These are phyloP conservation scores for Ptychobarbus kaznakovi DNA, from an alignment of 2,797 vertebrate genomes.

Conservation along the genomic window DNA sequence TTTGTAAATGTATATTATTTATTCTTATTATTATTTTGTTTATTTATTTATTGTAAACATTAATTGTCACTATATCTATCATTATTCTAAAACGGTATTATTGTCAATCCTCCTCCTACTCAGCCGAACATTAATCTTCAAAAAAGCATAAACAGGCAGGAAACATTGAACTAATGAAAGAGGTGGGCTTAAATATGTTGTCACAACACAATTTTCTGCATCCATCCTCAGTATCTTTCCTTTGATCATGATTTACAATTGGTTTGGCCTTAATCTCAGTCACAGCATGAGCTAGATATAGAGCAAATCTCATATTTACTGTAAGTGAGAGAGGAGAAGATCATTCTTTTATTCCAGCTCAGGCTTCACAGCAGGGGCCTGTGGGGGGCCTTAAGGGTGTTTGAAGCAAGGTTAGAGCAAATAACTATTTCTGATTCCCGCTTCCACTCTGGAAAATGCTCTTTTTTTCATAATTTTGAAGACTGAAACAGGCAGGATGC, in stretches of 20 bases:
- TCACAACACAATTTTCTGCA: background rate
- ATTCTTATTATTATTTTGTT: background rate
- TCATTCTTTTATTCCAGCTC: constrained; percentile 16
- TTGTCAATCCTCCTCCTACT: background rate
- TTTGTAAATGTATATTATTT: too few species aligned
- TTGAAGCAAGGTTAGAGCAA: constrained; percentile 29
- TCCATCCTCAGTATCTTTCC: constrained; percentile 16
- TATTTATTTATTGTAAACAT: background rate
- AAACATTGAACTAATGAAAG: background rate
- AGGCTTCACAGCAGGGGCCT: constrained; percentile 3
- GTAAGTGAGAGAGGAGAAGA: constrained; percentile 28
- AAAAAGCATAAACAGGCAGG: background rate
- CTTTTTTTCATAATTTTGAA: background rate
- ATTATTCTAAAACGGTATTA: background rate
- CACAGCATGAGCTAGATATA: constrained; percentile 34
- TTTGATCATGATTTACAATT: constrained; percentile 42
- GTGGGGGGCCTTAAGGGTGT: background rate
- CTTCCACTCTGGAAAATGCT: background rate
- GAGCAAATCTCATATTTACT: constrained; percentile 30
- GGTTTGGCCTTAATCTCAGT: constrained; percentile 33
- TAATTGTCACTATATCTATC: background rate
- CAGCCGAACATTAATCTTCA: constrained; percentile 13
- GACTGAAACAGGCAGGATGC: background rate
- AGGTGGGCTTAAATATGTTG: constrained; percentile 4
- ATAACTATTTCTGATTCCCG: background rate